A percentile compares a stretch with the other conserved stretches of the same genome.
Conservation (phyloP, 1,140 invertebrate species). For the Bicyclus anynana region DNA sequence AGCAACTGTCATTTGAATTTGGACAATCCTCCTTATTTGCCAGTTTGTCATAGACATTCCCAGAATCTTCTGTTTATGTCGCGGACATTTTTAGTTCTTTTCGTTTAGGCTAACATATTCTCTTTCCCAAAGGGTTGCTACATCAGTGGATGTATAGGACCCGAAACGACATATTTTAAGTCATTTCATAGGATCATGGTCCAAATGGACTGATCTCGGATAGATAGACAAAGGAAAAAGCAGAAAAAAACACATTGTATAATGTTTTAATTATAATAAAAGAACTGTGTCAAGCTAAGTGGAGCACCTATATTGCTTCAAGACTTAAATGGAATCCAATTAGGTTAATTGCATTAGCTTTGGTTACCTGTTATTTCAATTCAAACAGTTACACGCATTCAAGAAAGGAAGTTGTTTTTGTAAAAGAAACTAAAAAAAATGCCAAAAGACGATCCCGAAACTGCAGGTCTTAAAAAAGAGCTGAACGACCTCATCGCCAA, state of each 20-base stretch:
- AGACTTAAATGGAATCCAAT: slow-evolving; percentile 33
- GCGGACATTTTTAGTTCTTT: no score
- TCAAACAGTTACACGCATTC: slow-evolving; percentile 9
- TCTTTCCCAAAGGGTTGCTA: no score
- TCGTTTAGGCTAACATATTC: no score
- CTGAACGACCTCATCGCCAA: slow-evolving; percentile 80
- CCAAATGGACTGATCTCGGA: no score
- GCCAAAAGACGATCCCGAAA: slow-evolving; percentile 89
- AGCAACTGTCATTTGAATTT: no score
- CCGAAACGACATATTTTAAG: no score
- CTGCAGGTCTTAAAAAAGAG: slow-evolving; percentile 85
- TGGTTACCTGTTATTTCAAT: slow-evolving; percentile 18
- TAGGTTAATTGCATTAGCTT: slow-evolving; percentile 35
- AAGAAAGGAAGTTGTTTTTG: slow-evolving; percentile 7
- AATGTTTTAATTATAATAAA: slow-evolving; percentile 7
- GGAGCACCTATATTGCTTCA: slow-evolving; percentile 34
- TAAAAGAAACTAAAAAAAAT: slow-evolving; percentile 32
- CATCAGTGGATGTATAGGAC: no score
- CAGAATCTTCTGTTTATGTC: no score
- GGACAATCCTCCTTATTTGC: no score
- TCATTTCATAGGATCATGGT: no score
- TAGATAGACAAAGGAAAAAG: no score
- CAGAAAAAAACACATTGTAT: neutral
- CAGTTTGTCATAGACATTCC: no score
- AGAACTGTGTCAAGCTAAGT: slow-evolving; percentile 23